Evolutionary conservation across 2,888 invertebrate genomes (phyloP).

Genomic region (Luperina nickerlii): DNA sequence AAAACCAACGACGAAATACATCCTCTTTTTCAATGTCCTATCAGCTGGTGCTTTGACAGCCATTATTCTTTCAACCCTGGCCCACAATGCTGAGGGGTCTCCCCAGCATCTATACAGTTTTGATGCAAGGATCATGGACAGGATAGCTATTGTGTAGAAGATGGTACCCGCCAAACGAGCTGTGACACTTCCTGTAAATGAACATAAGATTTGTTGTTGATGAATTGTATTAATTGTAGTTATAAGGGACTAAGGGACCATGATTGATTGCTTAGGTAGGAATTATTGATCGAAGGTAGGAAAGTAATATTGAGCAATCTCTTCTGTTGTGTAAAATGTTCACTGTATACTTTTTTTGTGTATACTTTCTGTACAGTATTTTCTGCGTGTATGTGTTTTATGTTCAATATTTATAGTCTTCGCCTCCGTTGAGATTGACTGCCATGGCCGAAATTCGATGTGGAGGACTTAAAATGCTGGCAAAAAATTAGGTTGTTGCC

Average conservation of each 20-base stretch:
- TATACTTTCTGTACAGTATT: too few species aligned
- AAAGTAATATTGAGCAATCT: not conserved
- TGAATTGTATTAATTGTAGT: not conserved
- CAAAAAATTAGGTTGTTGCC: too few species aligned
- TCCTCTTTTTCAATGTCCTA: constrained; percentile 68
- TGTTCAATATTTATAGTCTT: too few species aligned
- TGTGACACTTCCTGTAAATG: constrained; percentile 75
- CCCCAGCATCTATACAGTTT: constrained; percentile 73
- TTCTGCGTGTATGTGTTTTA: too few species aligned
- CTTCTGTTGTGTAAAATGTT: not conserved
- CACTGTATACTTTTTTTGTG: too few species aligned
- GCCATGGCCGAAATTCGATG: too few species aligned
- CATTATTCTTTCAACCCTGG: constrained; percentile 70
- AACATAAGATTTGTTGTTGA: not conserved
- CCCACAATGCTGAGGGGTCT: constrained; percentile 72
- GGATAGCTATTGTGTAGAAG: constrained; percentile 78
- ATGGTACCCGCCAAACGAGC: constrained; percentile 80
- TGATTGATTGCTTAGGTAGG: not conserved
- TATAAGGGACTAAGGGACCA: not conserved
- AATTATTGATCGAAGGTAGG: too few species aligned
- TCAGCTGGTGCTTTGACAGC: constrained; percentile 72
- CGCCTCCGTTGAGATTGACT: too few species aligned
- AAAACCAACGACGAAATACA: constrained; percentile 67
- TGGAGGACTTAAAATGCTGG: too few species aligned
- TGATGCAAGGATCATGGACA: constrained; percentile 76